Evolutionary conservation across 1,140 invertebrate species (phyloP), one percentile per base, ranked within the genome.

Genomic region (Orchesella cincta): DNA sequence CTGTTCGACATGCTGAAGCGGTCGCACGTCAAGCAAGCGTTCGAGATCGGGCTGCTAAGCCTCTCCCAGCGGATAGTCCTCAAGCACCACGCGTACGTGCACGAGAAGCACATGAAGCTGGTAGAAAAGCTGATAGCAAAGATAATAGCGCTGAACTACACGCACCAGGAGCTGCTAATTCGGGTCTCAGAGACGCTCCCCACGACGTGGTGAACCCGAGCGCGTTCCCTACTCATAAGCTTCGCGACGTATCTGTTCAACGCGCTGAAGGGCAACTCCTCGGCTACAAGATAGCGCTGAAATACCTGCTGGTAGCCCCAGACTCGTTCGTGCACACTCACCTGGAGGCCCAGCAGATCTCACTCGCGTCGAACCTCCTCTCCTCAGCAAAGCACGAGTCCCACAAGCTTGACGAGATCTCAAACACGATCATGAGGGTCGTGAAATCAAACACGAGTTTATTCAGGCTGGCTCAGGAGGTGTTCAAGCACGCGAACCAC

Each of bases 191-290:
- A 36, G 23, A 31, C 8, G 29, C 5, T 92, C 91, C 83, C 92
- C 31, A 16, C 72, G 8, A 51, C 34, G 8, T 33, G 33, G 1
- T 54, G n/a, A 39, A 52, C 1, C 52, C 14, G 46, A 39, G n/a
- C 28, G 87, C 86, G 78, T 86, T 93, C 70, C 93, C 93, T 20
- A n/a, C 93, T 94, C 88, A 93, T 94, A 84, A 93, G 92, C 35
- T 93, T 93, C 86, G 93, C 93, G 20, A 86, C 91, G 76, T 94
- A 91, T 84, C 86, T 94, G 72, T 95, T 94, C 86, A 88, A 90
- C 51, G 90, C 92, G 16, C 86, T 94, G 54, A 85, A 31, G 57
- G 57, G 1, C 16, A 20, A 20, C 12, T 12, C 1, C 54, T 67
- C 5, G 64, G 26, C 34, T 39, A 35, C 75, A 34, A 18, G 1